phyloP scores from a whole-genome alignment of 2,888 invertebrate species.

The Morpho achilles region DNA sequence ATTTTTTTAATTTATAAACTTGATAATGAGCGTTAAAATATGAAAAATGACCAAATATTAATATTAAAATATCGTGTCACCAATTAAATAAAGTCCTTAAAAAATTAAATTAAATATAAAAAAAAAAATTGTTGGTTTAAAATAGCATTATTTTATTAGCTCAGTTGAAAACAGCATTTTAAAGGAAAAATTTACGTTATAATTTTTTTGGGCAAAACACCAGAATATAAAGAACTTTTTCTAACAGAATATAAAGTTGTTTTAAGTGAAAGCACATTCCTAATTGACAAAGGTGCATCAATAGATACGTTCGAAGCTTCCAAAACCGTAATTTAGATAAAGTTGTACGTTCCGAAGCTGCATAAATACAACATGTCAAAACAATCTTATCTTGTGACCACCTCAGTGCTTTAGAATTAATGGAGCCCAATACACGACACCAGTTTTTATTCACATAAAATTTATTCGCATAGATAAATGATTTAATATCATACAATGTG shows the following conservation, averaged over 20 bases:
- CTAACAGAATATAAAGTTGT: constrained; percentile 30
- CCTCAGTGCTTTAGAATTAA: constrained; percentile 67
- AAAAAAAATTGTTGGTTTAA: too few species aligned
- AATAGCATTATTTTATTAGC: too few species aligned
- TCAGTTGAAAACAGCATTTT: too few species aligned
- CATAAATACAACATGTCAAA: constrained; percentile 68
- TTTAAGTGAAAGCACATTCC: constrained; percentile 38
- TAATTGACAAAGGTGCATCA: constrained; percentile 52
- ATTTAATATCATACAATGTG: constrained; percentile 21
- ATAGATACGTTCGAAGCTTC: constrained; percentile 63
- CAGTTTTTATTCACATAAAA: constrained; percentile 38
- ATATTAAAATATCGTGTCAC: too few species aligned
- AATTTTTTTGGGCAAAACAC: neutral
- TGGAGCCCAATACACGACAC: constrained; percentile 51
- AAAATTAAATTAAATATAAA: too few species aligned
- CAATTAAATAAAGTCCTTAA: too few species aligned
- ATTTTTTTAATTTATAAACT: too few species aligned
- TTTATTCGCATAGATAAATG: constrained; percentile 26
- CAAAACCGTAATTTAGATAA: constrained; percentile 74
- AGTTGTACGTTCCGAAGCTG: constrained; percentile 56
- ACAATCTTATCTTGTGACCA: constrained; percentile 68
- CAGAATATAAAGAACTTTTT: constrained; percentile 1
- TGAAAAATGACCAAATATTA: too few species aligned
- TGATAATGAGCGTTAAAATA: too few species aligned
- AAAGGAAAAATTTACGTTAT: neutral